Evolutionary conservation across 2,888 invertebrate genomes (phyloP), one percentile per base, ranked within the genome.

Genomic region (Hirtodrosophila alboralis): DNA sequence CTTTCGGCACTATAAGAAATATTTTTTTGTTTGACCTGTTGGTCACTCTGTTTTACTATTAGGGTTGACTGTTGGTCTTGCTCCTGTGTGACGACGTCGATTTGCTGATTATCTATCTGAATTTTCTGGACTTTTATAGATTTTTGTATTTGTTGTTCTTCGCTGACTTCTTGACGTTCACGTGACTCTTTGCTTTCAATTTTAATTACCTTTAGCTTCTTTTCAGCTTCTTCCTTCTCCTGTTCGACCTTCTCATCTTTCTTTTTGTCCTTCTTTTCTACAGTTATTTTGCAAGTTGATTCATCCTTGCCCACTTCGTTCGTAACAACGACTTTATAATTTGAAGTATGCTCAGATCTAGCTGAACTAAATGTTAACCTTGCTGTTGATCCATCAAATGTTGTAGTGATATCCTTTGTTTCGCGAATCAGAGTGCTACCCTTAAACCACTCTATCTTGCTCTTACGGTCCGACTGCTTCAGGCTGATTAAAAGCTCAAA

Each of bases 281-380:
- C 94, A 14, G 95, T 95, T 56, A 99, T 92, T 84, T 96, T 95
- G 38, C 98, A 96, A 36, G 94, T 93, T 1, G 96, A 95, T 87
- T 96, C 96, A 78, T 96, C 97, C 88, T 95, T 95, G 43, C 99
- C 99, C 79, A 94, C 95, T 89, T 97, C 96, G 89, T 98, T 99
- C 86, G 94, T 94, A 48, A 98, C 95, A 18, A 96, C 94, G 34
- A 97, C 94, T 86, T 94, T 95, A 91, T 97, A 98, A 43, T 93
- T 94, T 33, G 96, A 97, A 3, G 94, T 92, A 88, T 95, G 94
- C 86, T 95, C 95, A n/a, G 93, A 93, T 48, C 94, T 93, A 36
- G 95, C 94, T 81, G 93, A 93, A 69, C 93, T 94, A 72, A 98
- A 95, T 61, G 94, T 94, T 7, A 98, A 91, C 64, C 95, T 94